phyloP scores from a whole-genome alignment of 1,140 invertebrate species.

The Micrasema minimum region DNA sequence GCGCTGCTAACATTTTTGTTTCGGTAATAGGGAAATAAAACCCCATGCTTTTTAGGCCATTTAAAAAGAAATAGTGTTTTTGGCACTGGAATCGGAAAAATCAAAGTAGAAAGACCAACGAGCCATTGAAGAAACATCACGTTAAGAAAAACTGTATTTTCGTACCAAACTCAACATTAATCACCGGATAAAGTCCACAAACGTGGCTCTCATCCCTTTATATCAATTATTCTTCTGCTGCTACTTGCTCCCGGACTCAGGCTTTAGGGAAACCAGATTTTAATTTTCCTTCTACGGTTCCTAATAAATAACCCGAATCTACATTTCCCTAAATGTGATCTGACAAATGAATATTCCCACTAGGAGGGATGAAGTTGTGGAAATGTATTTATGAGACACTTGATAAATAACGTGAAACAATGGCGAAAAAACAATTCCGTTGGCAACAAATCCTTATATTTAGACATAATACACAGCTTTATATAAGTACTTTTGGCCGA shows the following conservation, averaged over 20 bases:
- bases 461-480: slow-evolving; percentile 30
- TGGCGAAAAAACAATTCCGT: slow-evolving; percentile 32
- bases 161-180: no score
- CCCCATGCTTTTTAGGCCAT: background rate
- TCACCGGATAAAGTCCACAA: no score
- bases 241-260: background rate
- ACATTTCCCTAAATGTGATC: slow-evolving; percentile 9
- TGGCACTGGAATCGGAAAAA: no score
- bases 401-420: slow-evolving; percentile 36
- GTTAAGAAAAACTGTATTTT: no score
- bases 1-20: background rate
- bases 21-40: background rate
- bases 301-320: slow-evolving; percentile 35
- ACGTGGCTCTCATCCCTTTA: background rate
- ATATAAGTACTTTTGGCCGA: slow-evolving; percentile 10
- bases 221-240: slow-evolving; percentile 23
- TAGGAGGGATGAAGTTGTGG: slow-evolving; percentile 19
- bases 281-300: slow-evolving; percentile 35
- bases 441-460: slow-evolving; percentile 24
- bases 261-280: slow-evolving; percentile 27
- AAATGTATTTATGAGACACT: slow-evolving; percentile 31
- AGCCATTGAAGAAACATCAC: no score
- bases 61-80: no score
- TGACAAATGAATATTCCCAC: slow-evolving; percentile 32
- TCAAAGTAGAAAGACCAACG: no score